Evolutionary conservation across 1,140 invertebrate genomes (phyloP).

Genomic region (Pogonomyrmex barbatus): DNA sequence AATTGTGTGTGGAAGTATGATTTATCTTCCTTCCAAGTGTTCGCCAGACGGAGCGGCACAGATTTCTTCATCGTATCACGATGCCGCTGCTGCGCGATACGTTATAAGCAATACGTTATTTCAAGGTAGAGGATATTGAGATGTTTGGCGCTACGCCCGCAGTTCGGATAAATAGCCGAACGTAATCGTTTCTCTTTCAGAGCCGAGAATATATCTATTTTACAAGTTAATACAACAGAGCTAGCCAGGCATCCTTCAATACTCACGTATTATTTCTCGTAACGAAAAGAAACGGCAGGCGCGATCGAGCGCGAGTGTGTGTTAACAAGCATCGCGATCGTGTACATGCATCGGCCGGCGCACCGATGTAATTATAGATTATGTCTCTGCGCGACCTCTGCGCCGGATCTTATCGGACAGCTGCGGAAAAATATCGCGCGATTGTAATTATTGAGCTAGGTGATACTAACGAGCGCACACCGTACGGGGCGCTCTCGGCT

Average conservation of each 20-base stretch:
- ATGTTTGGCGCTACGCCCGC: slow-evolving; percentile 25
- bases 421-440: slow-evolving; percentile 75
- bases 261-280: slow-evolving; percentile 7
- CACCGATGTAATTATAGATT: slow-evolving; percentile 85
- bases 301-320: slow-evolving; percentile 21
- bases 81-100: background rate
- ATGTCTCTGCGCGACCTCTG: slow-evolving; percentile 82
- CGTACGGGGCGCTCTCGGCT: slow-evolving; percentile 3
- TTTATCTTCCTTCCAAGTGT: background rate
- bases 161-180: slow-evolving; percentile 36
- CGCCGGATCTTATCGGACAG: slow-evolving; percentile 78
- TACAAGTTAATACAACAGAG: slow-evolving; percentile 32
- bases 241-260: slow-evolving; percentile 41
- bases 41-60: background rate
- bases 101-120: background rate
- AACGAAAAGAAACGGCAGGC: background rate
- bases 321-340: slow-evolving; percentile 46
- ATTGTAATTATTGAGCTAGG: slow-evolving; percentile 79
- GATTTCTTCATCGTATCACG: background rate
- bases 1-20: background rate
- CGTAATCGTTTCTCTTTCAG: slow-evolving; percentile 40
- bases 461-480: slow-evolving; percentile 48
- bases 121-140: slow-evolving; percentile 27
- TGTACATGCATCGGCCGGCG: slow-evolving; percentile 66
- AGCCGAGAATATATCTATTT: slow-evolving; percentile 49